phyloP scores from a whole-genome alignment of 2,888 invertebrate genomes.

The Cepaea hortensis region DNA sequence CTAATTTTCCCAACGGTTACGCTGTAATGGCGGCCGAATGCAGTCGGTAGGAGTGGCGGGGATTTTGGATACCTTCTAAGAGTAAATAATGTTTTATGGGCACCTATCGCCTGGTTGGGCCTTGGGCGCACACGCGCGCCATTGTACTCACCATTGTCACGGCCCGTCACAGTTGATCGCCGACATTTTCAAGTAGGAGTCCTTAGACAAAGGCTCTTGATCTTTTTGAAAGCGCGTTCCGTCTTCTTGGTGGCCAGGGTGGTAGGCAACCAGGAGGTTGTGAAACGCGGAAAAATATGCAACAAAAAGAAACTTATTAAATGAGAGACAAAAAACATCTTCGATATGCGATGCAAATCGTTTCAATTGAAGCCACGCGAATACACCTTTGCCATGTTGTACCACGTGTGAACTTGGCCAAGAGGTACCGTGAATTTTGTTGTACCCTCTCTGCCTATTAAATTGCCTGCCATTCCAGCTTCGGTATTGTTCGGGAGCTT shows the following conservation, averaged over 20 bases:
- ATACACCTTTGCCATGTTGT: not conserved
- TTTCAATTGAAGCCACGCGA: constrained; percentile 13
- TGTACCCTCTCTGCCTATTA: not conserved
- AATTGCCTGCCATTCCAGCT: not conserved
- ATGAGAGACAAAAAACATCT: not conserved
- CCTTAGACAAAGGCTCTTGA: constrained; percentile 9
- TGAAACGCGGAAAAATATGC: not conserved
- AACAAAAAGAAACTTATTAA: constrained; percentile 12
- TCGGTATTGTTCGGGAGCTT: not conserved
- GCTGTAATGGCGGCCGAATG: constrained; percentile 5
- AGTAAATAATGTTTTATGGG: constrained; percentile 33
- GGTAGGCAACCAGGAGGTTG: not conserved
- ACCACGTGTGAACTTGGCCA: constrained; percentile 11
- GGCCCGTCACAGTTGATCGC: not conserved
- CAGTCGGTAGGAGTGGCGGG: not conserved
- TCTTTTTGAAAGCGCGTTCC: constrained; percentile 2
- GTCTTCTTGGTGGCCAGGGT: not conserved
- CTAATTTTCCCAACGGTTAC: constrained; percentile 9
- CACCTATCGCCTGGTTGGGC: constrained; percentile 13
- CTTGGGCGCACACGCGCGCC: not conserved
- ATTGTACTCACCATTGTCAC: constrained; percentile 4
- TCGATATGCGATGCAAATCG: constrained; percentile 2
- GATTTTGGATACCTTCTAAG: constrained; percentile 6
- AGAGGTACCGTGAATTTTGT: not conserved
- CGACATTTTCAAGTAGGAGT: not conserved